phyloP scores from a whole-genome alignment of 2,888 invertebrate species.

The Fragum fragum region DNA sequence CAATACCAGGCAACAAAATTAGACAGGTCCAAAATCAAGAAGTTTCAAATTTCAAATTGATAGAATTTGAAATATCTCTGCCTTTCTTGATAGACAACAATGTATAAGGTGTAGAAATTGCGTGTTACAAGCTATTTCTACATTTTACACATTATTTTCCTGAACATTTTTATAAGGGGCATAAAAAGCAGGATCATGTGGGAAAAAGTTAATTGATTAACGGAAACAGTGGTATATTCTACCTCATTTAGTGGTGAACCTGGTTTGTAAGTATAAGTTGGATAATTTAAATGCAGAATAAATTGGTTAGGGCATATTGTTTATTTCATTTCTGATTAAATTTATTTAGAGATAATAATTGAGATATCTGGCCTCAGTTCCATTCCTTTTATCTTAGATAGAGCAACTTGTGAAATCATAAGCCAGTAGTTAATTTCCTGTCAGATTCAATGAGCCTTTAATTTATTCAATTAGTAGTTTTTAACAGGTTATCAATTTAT shows the following conservation, averaged over 20 bases:
- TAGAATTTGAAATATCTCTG: too few relatives aligned
- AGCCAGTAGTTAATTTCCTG: slow-evolving; percentile 10
- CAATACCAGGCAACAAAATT: too few relatives aligned
- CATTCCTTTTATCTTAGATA: slow-evolving; percentile 50
- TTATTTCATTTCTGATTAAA: slow-evolving; percentile 69
- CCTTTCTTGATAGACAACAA: too few relatives aligned
- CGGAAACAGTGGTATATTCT: too few relatives aligned
- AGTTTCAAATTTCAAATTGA: too few relatives aligned
- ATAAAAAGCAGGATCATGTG: too few relatives aligned
- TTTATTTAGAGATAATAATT: slow-evolving; percentile 62
- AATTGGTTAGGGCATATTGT: slow-evolving; percentile 67
- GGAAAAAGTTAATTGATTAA: too few relatives aligned
- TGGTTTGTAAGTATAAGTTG: slow-evolving; percentile 24
- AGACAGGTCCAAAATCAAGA: too few relatives aligned
- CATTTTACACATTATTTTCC: too few relatives aligned
- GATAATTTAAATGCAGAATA: slow-evolving; percentile 59
- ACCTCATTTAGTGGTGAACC: slow-evolving; percentile 4
- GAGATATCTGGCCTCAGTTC: slow-evolving; percentile 41
- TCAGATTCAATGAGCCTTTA: slow-evolving; percentile 42
- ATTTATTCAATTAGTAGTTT: slow-evolving; percentile 26
- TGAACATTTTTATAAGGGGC: too few relatives aligned
- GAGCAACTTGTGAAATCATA: slow-evolving; percentile 20
- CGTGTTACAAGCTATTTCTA: too few relatives aligned
- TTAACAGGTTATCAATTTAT: slow-evolving; percentile 28
- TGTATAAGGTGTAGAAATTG: too few relatives aligned